A percentile compares a stretch with the other conserved stretches of the same genome.
Conservation (phyloP, 2,888 invertebrate genomes). For the Sycophila texana region DNA sequence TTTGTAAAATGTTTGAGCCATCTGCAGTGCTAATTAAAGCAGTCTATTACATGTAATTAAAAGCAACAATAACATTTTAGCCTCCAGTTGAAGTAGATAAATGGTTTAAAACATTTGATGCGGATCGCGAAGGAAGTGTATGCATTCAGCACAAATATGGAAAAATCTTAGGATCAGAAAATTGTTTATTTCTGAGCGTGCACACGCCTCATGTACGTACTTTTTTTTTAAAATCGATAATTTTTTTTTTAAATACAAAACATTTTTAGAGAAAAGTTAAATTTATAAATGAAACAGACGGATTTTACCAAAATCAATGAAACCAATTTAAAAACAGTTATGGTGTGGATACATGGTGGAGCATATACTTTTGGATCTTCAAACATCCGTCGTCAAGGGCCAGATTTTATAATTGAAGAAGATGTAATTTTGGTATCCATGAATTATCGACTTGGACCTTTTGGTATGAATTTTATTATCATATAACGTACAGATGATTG, state of each 20-base stretch:
- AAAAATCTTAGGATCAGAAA: slow-evolving; percentile 60
- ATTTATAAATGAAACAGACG: not conserved
- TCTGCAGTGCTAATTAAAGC: too few species aligned
- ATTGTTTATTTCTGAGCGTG: slow-evolving; percentile 64
- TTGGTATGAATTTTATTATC: slow-evolving; percentile 7
- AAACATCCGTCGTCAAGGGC: not conserved
- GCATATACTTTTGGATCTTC: not conserved
- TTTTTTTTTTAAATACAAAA: too few species aligned
- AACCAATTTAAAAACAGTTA: slow-evolving; percentile 22
- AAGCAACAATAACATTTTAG: slow-evolving; percentile 34
- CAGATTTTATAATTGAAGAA: slow-evolving; percentile 36
- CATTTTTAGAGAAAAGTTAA: not conserved
- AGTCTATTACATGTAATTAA: too few species aligned
- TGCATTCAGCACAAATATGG: slow-evolving; percentile 58
- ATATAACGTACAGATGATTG: not conserved
- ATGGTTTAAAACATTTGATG: slow-evolving; percentile 58
- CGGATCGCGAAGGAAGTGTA: slow-evolving; percentile 50
- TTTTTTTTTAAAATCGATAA: too few species aligned
- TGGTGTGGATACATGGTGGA: slow-evolving; percentile 45
- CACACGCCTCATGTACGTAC: slow-evolving; percentile 60
- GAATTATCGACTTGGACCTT: slow-evolving; percentile 39
- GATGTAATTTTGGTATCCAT: slow-evolving; percentile 33
- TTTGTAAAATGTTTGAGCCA: too few species aligned
- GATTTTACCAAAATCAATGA: not conserved
- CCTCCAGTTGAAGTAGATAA: slow-evolving; percentile 58